Percentiles rank a stretch among this genome's conserved stretches.
These are phyloP conservation scores for Caenorhabditis latens DNA, from an alignment of 1,140 invertebrate genomes.

Conservation along the genomic window DNA sequence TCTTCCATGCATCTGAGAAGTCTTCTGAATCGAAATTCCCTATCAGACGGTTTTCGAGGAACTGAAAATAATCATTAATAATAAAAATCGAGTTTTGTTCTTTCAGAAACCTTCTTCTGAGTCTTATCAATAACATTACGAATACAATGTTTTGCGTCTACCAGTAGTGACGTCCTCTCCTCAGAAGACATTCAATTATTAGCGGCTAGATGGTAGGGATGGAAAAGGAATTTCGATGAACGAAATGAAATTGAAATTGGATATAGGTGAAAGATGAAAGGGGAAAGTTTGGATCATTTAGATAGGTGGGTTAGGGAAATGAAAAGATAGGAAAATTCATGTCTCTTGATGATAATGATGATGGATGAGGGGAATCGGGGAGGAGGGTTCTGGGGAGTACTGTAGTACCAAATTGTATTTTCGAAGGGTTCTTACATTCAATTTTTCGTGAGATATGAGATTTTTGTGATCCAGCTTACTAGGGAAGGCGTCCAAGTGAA, in stretches of 20 bases:
- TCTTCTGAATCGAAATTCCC: conserved; percentile 75
- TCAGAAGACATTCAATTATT: neutral
- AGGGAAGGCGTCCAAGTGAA: too few species aligned
- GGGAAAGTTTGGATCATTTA: too few species aligned
- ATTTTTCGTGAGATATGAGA: too few species aligned
- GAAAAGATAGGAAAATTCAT: neutral
- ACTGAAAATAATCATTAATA: conserved; percentile 68
- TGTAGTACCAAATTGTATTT: too few species aligned
- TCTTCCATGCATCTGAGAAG: conserved; percentile 73
- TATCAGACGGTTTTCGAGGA: conserved; percentile 71
- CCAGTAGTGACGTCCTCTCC: neutral
- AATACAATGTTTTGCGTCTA: conserved; percentile 22
- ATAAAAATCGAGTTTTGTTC: neutral
- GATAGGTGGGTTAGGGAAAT: too few species aligned
- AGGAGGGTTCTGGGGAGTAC: neutral
- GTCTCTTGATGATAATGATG: neutral
- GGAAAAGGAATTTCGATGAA: neutral
- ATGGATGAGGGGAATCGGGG: neutral
- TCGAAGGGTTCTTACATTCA: too few species aligned
- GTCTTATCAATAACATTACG: neutral
- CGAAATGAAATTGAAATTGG: conserved; percentile 12
- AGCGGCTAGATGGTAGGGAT: neutral
- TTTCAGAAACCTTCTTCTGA: conserved; percentile 7
- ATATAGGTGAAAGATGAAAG: neutral
- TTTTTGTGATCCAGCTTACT: too few species aligned